phyloP scores from a whole-genome alignment of 1,140 invertebrate genomes.

The Ooceraea biroi region DNA sequence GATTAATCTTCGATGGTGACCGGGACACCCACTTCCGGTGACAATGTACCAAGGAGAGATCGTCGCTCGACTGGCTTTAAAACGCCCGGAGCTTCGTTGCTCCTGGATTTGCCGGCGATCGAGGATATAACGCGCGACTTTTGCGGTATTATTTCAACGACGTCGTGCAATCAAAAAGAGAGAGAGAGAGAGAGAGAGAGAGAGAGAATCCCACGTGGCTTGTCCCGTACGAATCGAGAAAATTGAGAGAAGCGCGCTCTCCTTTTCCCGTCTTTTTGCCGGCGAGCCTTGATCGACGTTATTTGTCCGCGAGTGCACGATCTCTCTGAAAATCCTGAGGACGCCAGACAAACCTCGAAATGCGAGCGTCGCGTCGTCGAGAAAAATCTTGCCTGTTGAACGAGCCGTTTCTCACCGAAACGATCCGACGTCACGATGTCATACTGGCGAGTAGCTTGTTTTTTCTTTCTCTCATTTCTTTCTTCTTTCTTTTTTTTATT shows the following conservation, averaged over 20 bases:
- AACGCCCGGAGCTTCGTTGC: constrained; percentile 9
- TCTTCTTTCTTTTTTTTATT: not conserved
- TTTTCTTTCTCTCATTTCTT: too few species aligned
- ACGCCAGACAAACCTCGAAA: not conserved
- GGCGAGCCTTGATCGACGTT: not conserved
- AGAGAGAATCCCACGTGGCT: too few species aligned
- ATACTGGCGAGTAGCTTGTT: too few species aligned
- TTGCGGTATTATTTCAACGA: constrained; percentile 24
- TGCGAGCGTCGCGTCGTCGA: too few species aligned
- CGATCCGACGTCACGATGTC: not conserved
- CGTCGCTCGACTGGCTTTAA: constrained; percentile 14
- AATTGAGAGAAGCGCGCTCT: not conserved
- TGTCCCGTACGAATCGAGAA: not conserved
- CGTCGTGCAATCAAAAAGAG: not conserved
- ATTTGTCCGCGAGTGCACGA: not conserved
- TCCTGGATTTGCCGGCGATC: constrained; percentile 31
- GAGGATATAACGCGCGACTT: not conserved
- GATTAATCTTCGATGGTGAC: constrained; percentile 48
- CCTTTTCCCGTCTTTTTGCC: not conserved
- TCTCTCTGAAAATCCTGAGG: not conserved
- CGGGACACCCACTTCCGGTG: not conserved
- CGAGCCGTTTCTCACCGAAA: not conserved
- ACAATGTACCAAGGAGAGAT: constrained; percentile 22
- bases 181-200: too few species aligned
- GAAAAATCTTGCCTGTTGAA: not conserved